These are phyloP conservation scores for Nibea albiflora DNA, from an alignment of 2,113 vertebrate species.

Conservation along the genomic window DNA sequence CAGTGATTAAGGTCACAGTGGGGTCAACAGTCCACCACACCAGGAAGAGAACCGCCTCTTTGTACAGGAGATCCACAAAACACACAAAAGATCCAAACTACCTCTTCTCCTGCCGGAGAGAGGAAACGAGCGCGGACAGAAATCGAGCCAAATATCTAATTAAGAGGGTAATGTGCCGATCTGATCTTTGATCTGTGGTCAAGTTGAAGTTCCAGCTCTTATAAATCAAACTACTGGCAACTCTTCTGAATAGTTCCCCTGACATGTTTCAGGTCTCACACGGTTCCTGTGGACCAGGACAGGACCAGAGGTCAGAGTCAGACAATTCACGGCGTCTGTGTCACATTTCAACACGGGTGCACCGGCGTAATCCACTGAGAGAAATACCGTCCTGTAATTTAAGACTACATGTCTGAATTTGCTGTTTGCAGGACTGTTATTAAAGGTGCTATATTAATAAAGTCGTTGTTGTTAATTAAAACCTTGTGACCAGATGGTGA, in stretches of 20 bases:
- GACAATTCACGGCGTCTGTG: neutral
- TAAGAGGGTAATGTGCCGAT: neutral
- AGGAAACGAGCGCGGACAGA: constrained; percentile 11
- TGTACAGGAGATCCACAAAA: constrained; percentile 42
- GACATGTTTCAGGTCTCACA: constrained; percentile 65
- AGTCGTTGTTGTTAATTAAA: neutral
- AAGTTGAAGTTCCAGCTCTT: constrained; percentile 18
- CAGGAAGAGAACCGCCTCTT: constrained; percentile 64
- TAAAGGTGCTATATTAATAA: too few relatives aligned
- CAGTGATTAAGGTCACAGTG: constrained; percentile 53
- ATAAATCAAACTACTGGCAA: constrained; percentile 13
- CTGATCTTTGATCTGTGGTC: constrained; percentile 24
- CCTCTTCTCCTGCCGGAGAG: constrained; percentile 13
- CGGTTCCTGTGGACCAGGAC: constrained; percentile 70
- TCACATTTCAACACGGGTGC: neutral
- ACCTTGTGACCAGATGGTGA: neutral
- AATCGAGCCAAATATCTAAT: constrained; percentile 16
- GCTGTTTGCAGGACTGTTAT: too few relatives aligned
- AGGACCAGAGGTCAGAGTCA: constrained; percentile 33
- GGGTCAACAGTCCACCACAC: constrained; percentile 40
- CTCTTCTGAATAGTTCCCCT: constrained; percentile 34
- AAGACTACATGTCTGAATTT: too few relatives aligned
- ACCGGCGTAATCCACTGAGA: neutral
- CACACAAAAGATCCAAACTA: constrained; percentile 15
- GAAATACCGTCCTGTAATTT: neutral